Evolutionary conservation across 1,140 invertebrate genomes (phyloP).

Genomic region (Pseudobourletiella spinata): DNA sequence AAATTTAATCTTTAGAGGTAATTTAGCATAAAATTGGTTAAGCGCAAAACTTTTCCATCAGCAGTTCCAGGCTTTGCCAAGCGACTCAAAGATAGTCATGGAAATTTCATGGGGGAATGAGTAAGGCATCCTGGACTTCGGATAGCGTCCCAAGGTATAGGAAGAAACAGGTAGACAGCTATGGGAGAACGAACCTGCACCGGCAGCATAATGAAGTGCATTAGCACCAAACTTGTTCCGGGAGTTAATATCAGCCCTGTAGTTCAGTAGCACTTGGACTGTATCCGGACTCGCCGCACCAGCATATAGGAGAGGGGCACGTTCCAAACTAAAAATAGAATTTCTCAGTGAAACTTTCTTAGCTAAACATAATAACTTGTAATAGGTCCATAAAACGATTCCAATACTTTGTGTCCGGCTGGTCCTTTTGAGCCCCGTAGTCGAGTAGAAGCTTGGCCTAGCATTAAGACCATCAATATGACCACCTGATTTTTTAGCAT

Average conservation of each 20-base stretch:
- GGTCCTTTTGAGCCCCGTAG: conserved; percentile 35
- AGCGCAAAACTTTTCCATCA: not conserved
- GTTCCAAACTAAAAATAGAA: conserved; percentile 16
- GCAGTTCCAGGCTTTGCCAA: too few species aligned
- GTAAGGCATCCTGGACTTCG: not conserved
- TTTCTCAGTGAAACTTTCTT: not conserved
- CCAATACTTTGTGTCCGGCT: conserved; percentile 29
- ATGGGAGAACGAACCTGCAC: conserved; percentile 29
- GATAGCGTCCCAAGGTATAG: not conserved
- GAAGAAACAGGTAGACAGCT: too few species aligned
- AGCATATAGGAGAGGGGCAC: conserved; percentile 33
- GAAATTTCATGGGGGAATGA: not conserved
- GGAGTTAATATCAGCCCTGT: conserved; percentile 30
- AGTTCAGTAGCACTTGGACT: conserved; percentile 30
- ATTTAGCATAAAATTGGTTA: not conserved
- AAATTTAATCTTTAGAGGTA: not conserved
- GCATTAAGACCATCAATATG: not conserved
- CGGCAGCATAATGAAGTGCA: conserved; percentile 35
- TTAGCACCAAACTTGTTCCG: conserved; percentile 35
- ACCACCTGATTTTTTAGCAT: too few species aligned
- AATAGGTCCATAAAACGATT: too few species aligned
- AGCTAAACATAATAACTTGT: not conserved
- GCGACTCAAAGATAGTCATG: too few species aligned
- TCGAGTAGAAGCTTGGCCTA: conserved; percentile 31
- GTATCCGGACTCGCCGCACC: conserved; percentile 29